Percentiles rank a stretch among this genome's conserved stretches.
phyloP scores from a whole-genome alignment of 2,888 invertebrate species.

The Arenicola marina region DNA sequence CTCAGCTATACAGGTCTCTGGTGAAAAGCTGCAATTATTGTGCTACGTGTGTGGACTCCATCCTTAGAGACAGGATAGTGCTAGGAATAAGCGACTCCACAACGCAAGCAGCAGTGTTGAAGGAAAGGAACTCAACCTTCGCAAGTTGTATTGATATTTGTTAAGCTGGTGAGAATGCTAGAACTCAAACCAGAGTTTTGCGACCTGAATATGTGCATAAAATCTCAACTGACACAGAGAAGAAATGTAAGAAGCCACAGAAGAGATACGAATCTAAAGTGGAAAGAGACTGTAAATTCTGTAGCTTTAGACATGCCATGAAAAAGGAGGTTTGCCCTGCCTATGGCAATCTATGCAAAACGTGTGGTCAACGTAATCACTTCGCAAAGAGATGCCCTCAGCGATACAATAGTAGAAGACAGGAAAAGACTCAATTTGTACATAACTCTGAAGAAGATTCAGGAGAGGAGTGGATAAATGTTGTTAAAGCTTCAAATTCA shows the following conservation, averaged over 20 bases:
- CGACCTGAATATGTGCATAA: constrained; percentile 9
- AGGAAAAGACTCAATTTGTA: not conserved
- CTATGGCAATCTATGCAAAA: constrained; percentile 3
- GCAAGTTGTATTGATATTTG: not conserved
- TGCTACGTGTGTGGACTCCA: constrained; percentile 15
- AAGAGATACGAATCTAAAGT: not conserved
- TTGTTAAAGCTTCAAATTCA: no score
- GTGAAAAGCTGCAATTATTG: constrained; percentile 18
- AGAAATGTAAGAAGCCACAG: not conserved
- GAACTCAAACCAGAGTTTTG: not conserved
- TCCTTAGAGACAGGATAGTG: constrained; percentile 22
- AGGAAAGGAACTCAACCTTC: constrained; percentile 10
- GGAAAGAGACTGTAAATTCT: constrained; percentile 11
- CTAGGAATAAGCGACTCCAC: constrained; percentile 13
- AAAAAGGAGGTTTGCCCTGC: constrained; percentile 15
- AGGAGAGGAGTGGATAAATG: not conserved
- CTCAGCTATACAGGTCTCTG: not conserved
- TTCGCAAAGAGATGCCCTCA: constrained; percentile 2
- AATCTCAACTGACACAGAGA: not conserved
- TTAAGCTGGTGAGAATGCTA: constrained; percentile 14
- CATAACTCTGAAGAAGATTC: no score
- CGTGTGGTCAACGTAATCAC: constrained; percentile 9
- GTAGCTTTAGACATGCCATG: constrained; percentile 1
- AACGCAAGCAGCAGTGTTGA: constrained; percentile 11
- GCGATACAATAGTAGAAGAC: not conserved